Evolutionary conservation across 1,140 invertebrate species (phyloP), one percentile per base, ranked within the genome.

Genomic region (Fopius arisanus): DNA sequence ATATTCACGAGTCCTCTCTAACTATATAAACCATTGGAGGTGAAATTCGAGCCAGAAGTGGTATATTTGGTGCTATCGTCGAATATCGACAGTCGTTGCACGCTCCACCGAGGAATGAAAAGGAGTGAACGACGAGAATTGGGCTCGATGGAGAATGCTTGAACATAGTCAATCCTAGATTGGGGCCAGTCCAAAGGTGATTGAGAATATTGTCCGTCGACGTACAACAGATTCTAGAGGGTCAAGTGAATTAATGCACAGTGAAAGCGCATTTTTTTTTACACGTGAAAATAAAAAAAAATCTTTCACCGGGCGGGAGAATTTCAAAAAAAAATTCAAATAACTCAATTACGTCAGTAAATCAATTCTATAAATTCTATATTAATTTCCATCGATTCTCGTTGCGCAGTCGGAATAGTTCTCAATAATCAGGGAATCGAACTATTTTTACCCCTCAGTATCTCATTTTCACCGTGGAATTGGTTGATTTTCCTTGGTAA

Each of bases 21-120:
- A 65, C 29, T 63, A 31, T 48, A 48, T 29, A 51, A 51, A 54
- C 23, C 33, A 26, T 31, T 16, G 26, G 63, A 7, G 43, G 10
- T 43, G 40, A 21, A 43, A 63, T 48, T 16, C 62, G n/a, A 65
- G 28, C 62, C 29, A 63, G 59, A n/a, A 66, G 62, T 40, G 26
- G 21, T 41, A 48, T 75, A 75, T 78, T 77, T 73, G 76, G 72
- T 77, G 26, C 73, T 67, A 73, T 79, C 75, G 74, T 70, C 67
- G 62, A n/a, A 67, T 76, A 77, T 67, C 76, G 75, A 82, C 80
- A 79, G 72, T 76, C 33, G 71, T 66, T 66, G 0, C 70, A 72
- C 63, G 62, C 40, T 14, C 63, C 62, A 67, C 33, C 41, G 62
- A 19, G 19, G 19, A 19, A 59, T 59, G 54, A 59, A 59, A 59